phyloP scores from a whole-genome alignment of 1,140 invertebrate species.

The Ceratitis capitata region DNA sequence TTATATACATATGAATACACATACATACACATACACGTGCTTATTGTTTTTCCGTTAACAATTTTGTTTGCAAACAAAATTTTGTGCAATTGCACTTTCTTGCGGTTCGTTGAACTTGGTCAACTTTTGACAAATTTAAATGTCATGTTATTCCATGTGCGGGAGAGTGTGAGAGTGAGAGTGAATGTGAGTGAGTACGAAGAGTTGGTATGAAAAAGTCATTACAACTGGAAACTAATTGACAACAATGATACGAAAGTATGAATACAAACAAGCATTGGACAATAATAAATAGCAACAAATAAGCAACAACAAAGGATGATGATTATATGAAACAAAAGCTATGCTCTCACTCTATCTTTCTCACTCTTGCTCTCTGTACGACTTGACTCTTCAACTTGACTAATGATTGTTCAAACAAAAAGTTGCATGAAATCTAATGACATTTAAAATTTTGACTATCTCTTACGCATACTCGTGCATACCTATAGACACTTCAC shows the following conservation, averaged over 20 bases:
- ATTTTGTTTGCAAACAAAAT: neutral
- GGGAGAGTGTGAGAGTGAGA: too few relatives aligned
- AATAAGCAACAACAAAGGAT: neutral
- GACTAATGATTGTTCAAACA: neutral
- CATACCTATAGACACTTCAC: neutral
- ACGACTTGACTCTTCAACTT: neutral
- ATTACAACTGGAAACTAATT: slow-evolving; percentile 15
- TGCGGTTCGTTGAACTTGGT: slow-evolving; percentile 24
- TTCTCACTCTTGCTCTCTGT: neutral
- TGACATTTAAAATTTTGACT: neutral
- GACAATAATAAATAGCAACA: neutral
- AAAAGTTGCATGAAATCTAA: neutral
- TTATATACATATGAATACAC: too few relatives aligned
- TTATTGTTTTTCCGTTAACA: neutral
- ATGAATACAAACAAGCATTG: neutral
- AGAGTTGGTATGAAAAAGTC: slow-evolving; percentile 28
- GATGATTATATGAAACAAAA: neutral
- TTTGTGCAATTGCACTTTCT: slow-evolving; percentile 22
- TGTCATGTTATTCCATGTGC: neutral
- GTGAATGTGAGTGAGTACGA: too few relatives aligned
- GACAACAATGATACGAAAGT: neutral
- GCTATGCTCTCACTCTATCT: neutral
- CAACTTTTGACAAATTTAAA: slow-evolving; percentile 34
- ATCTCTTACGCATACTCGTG: neutral
- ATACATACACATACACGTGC: too few relatives aligned